Evolutionary conservation across 2,797 vertebrate species (phyloP), one percentile per base, ranked within the genome.

Genomic region (Brachymystax lenok): DNA sequence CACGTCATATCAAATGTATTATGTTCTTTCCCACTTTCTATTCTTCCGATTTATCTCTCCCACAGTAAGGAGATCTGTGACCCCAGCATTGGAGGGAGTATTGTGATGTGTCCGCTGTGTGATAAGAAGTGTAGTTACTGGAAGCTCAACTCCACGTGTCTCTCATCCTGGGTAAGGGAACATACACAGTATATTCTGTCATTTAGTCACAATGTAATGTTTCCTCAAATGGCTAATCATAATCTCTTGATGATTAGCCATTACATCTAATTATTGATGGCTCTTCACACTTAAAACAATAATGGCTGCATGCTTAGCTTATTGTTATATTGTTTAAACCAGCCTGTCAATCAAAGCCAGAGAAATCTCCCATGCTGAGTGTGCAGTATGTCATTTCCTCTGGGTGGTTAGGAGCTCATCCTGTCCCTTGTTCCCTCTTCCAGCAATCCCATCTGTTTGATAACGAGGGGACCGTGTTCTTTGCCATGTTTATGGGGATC

Each of bases 401-500:
- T 59, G 51, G 19, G 70, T 77, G 76, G 74, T 56, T 13, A 79
- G 64, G 30, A 75, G 71, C 66, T 81, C 63, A 76, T 73, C 63
- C 33, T 75, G 98, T 12, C 24, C 16, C 13, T 0, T 40, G 92
- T 0, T 79, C 86, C 77, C 85, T 87, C 64, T 94, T 92, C 72
- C 93, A 99, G 98, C 95, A 99, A 92, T 97, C 97, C 0, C 95
- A 99, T 86, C 90, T 99, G 77, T 99, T 99, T 93, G 98, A 99
- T 93, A 99, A 99, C 17, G 96, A 96, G 76, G 98, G 92, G 3
- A 99, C 98, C 0, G 94, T 99, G 16, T 98, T 99, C 90, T 99
- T 99, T 86, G 98, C 98, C 16, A 95, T 99, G 88, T 99, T 99
- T 92, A 99, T 99, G 98, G 98, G 97, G 33, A 97, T 99, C 82